Base-by-base conservation (phyloP, 2,888 invertebrate species). In the Euplexia lucipara region DNA sequence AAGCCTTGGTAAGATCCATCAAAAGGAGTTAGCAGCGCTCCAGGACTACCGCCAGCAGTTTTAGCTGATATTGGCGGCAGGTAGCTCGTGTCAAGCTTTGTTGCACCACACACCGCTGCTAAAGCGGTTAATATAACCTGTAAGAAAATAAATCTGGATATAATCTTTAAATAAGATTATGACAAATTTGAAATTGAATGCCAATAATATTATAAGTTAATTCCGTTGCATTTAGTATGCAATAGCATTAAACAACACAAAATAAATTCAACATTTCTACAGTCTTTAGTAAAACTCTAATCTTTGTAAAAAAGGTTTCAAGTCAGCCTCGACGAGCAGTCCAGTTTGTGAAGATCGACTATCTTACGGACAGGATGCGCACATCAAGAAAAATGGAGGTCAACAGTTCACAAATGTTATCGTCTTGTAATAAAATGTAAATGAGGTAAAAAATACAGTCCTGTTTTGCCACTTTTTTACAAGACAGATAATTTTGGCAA, bases 121-220 rank as follows among this genome's bases (percentile, higher is more conserved):
- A 94, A 68, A 76, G 92, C 92, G 90, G 93, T 84, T 81, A 93
- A 67, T 56, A 89, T 74, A 63, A 94, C 81, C 95, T 95, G 90
- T 10, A 75, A 77, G 58, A 54, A n/a, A n/a, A n/a, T n/a, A n/a
- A n/a, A n/a, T n/a, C n/a, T n/a, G n/a, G 49, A 42, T 54, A 14
- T 32, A 10, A 3, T 26, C 1, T 20, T 47, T 1, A 22, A 56
- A 41, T 37, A 10, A 35, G 6, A 32, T n/a, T n/a, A 16, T 14
- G 3, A 34, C 1, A 35, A 26, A 10, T 0, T n/a, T 35, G 5
- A 30, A 22, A 22, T n/a, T 14, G 18, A 3, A 4, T 18, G 4
- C 20, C n/a, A 47, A 0, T n/a, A n/a, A n/a, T n/a, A n/a, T n/a
- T n/a, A n/a, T n/a, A n/a, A n/a, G n/a, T n/a, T n/a, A n/a, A n/a